Evolutionary conservation across 2,797 vertebrate genomes (phyloP).

Genomic region (Rousettus madagascariensis): DNA sequence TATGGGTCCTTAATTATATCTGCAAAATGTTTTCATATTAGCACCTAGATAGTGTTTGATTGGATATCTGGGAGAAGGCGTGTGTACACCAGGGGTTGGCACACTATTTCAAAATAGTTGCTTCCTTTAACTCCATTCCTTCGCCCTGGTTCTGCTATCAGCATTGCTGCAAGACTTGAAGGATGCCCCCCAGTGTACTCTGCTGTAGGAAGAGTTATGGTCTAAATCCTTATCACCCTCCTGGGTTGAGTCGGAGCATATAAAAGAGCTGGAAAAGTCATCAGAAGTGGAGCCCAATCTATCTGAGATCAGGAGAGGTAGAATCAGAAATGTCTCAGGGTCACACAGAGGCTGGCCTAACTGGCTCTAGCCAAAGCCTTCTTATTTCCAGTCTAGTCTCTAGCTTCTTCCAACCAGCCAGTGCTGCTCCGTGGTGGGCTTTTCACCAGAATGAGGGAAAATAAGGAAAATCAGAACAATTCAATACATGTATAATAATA

Average conservation of each 20-base stretch:
- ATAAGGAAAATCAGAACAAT: background rate
- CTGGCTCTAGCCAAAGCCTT: background rate
- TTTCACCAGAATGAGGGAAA: background rate
- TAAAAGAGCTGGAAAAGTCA: background rate
- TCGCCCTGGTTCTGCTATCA: background rate
- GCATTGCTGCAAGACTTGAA: fast-evolving
- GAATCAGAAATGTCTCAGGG: background rate
- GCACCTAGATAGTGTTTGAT: background rate
- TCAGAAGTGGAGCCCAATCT: background rate
- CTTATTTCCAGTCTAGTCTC: background rate
- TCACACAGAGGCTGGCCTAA: background rate
- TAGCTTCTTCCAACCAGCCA: background rate
- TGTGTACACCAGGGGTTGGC: background rate
- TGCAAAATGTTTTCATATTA: background rate
- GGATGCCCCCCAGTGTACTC: background rate
- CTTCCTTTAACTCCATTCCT: background rate
- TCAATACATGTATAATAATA: background rate
- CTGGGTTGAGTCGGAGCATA: background rate
- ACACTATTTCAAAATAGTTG: background rate
- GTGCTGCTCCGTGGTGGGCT: background rate
- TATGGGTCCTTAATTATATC: background rate
- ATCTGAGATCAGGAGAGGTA: background rate
- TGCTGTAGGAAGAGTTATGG: background rate
- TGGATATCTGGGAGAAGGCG: background rate
- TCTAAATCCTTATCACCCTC: background rate